These are phyloP conservation scores for Phaedon cochleariae DNA, from an alignment of 2,888 invertebrate genomes.

Conservation along the genomic window DNA sequence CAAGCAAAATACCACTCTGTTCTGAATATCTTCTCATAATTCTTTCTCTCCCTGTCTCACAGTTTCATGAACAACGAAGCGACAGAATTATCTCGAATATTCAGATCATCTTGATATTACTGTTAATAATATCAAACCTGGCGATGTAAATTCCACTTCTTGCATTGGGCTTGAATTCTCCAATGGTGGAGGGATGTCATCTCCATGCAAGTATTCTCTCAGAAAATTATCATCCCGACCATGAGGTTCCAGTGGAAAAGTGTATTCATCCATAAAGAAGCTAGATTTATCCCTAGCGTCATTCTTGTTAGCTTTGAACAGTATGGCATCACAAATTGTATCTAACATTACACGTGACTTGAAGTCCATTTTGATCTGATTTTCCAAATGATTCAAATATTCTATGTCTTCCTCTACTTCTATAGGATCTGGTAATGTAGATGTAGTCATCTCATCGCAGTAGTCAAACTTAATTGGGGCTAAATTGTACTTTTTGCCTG, in stretches of 20 bases:
- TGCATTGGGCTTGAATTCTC: background rate
- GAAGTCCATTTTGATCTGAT: slow-evolving; percentile 26
- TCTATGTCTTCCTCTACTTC: slow-evolving; percentile 37
- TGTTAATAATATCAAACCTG: background rate
- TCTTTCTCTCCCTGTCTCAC: no score
- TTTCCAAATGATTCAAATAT: slow-evolving; percentile 34
- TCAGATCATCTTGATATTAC: no score
- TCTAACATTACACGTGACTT: slow-evolving; percentile 36
- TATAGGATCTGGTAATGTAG: slow-evolving; percentile 36
- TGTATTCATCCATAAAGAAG: slow-evolving; percentile 16
- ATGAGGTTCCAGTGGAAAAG: background rate
- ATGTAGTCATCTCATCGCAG: slow-evolving; percentile 7
- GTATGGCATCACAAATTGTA: slow-evolving; percentile 44
- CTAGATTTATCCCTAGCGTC: slow-evolving; percentile 7
- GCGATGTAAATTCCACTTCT: background rate
- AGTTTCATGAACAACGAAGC: no score
- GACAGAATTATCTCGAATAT: no score
- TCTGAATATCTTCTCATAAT: no score
- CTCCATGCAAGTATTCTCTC: background rate
- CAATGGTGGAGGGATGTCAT: background rate
- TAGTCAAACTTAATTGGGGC: slow-evolving; percentile 16
- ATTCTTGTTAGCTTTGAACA: slow-evolving; percentile 21
- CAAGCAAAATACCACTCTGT: no score
- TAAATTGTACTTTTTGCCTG: slow-evolving; percentile 37
- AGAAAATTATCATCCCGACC: background rate